Evolutionary conservation across 92 coral and sea anemone genomes (phyloP), one percentile per base, ranked within the genome.

Genomic region (Virgularia gustaviana): DNA sequence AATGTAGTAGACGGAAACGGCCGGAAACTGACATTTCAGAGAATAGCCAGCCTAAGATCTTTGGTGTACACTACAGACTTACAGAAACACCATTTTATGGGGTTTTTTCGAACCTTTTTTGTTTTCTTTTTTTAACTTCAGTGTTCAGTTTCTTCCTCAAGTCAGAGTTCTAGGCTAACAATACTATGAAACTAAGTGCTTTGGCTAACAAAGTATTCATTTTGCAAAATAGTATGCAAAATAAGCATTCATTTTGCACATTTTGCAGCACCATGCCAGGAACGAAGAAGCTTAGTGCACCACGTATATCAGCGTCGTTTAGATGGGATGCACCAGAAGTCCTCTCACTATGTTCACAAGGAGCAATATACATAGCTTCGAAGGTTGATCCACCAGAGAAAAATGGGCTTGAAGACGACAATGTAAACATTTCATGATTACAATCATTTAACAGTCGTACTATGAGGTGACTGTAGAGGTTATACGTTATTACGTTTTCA

Each of bases 261-360:
- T 25, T 58, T 58, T 19, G 33, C 70, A 65, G 75, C 51, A 77
- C 75, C 0, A 77, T 65, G 76, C 55, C 67, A 30, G 81, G 81
- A n/a, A 65, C 65, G 29, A 65, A 77, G 70, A 77, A 77, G 57
- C 42, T 65, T 32, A 44, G 54, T 27, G 38, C 65, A 30, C 81
- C 75, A 65, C 44, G 56, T 9, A 77, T 60, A 19, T 77, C 75
- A 15, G 36, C 72, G 16, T 77, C 74, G 3, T 76, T 76, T 47
- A 57, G 54, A 2, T 77, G 81, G 75, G 65, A 77, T 32, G 75
- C 81, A 10, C 67, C 81, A 9, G 75, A 77, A 42, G 81, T 65
- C 22, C 49, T 65, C 61, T 77, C 81, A 4, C 75, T 76, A 36
- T 36, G 74, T 23, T 51, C 81, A 9, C 66, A 65, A 57, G 75